Evolutionary conservation across 2,888 invertebrate genomes (phyloP), one percentile per base, ranked within the genome.

Genomic region (Gerris lacustris): DNA sequence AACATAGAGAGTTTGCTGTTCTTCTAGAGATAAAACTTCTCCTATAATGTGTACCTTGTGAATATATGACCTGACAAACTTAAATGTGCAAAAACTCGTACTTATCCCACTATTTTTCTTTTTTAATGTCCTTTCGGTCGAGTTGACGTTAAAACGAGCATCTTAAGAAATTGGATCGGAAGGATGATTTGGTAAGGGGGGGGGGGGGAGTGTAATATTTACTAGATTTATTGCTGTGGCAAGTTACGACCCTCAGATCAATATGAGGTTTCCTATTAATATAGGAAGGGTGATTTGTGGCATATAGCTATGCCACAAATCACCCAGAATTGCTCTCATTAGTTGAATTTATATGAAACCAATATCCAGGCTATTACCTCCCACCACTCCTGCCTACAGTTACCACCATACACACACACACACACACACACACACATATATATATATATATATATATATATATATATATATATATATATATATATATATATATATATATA

Each of bases 391-490:
- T 55, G 55, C 55, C 55, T 15, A 2, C 15, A 55, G 55, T 15
- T 5, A 47, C 47, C 6, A 6, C 11, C 47, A 47, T 47, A 47
- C 47, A 47, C 11, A 47, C 47, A 47, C 47, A 47, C 47, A 47
- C 47, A 47, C 47, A 47, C 47, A 47, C 47, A 47, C 47, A 47
- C 55, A 11, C 5, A 55, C 55, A 55, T 15, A 55, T 55, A 15
- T 55, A 15, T 55, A 55, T 55, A 55, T 55, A 55, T 55, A 55
- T 55, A 55, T 55, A 4, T 55, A 55, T 55, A 55, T 4, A 55
- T 55, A 55, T 47, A 47, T 47, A 47, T 47, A 47, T 47, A 47
- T 47, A 47, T 47, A 47, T 47, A 47, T 47, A 47, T 47, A 47
- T 47, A 47, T 47, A 47, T 47, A 47, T 47, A 47, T 47, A 47